A percentile compares a stretch with the other conserved stretches of the same genome.
phyloP scores from a whole-genome alignment of 2,113 vertebrate species.

The Anser brachyrhynchus region DNA sequence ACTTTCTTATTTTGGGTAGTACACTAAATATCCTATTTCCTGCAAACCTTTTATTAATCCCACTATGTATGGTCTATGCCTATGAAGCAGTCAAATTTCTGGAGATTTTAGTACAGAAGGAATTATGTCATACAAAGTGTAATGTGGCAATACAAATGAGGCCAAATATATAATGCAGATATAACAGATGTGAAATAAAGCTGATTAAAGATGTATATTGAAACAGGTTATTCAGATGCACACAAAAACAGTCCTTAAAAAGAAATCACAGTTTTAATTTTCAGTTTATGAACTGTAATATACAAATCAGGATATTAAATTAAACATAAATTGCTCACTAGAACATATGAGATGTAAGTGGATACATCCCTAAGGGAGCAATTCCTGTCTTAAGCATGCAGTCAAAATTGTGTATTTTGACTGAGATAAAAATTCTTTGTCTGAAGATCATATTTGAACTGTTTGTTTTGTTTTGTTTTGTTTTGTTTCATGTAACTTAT shows the following conservation, averaged over 20 bases:
- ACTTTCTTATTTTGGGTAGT: not conserved
- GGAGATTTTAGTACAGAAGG: not conserved
- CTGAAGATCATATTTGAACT: not conserved
- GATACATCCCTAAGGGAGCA: not conserved
- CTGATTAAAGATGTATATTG: not conserved
- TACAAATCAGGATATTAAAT: not conserved
- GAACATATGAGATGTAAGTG: not conserved
- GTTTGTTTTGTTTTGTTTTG: not conserved
- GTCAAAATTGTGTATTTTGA: not conserved
- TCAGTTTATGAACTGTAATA: not conserved
- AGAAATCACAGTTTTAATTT: not conserved
- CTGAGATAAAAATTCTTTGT: not conserved
- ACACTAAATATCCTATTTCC: not conserved
- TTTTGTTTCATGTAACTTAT: not conserved
- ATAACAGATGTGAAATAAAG: not conserved
- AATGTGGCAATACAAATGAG: not conserved
- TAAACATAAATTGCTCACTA: not conserved
- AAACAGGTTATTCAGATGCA: not conserved
- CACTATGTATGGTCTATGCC: not conserved
- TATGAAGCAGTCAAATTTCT: not conserved
- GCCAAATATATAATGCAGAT: not conserved
- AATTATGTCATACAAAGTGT: not conserved
- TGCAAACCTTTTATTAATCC: not conserved
- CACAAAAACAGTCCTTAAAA: not conserved
- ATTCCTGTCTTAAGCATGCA: accelerated